phyloP scores from a whole-genome alignment of 2,888 invertebrate species.

The Cryptops parisi region DNA sequence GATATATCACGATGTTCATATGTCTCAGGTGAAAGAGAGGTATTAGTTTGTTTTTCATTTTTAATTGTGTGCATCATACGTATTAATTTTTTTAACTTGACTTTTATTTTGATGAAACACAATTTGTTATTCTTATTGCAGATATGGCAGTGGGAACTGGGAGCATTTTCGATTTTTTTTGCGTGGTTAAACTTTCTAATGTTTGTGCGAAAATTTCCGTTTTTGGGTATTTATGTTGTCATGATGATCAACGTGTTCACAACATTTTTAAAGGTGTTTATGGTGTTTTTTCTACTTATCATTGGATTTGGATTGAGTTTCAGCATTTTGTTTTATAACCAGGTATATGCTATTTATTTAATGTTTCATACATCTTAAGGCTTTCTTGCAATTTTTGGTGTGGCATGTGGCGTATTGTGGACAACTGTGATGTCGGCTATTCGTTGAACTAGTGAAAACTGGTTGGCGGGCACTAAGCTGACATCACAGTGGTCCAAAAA shows the following conservation, averaged over 20 bases:
- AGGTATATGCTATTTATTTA: too few species aligned
- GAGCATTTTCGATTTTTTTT: constrained; percentile 34
- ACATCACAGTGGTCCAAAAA: too few species aligned
- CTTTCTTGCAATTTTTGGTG: not conserved
- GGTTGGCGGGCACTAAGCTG: too few species aligned
- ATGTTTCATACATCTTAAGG: not conserved
- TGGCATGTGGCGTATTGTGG: too few species aligned
- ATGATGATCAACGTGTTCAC: constrained; percentile 32
- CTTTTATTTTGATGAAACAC: too few species aligned
- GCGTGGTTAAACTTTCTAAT: constrained; percentile 33
- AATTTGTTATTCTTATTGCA: constrained; percentile 19
- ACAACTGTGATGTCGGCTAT: too few species aligned
- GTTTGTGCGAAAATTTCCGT: constrained; percentile 30
- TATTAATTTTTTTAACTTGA: not conserved
- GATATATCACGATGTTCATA: constrained; percentile 32
- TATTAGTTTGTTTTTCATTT: constrained; percentile 22
- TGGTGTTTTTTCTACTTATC: constrained; percentile 31
- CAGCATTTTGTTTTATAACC: constrained; percentile 24
- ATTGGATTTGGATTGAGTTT: constrained; percentile 27
- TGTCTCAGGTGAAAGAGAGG: constrained; percentile 30
- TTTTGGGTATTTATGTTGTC: constrained; percentile 32
- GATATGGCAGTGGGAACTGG: constrained; percentile 38
- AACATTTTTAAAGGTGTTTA: constrained; percentile 31
- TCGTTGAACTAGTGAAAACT: too few species aligned
- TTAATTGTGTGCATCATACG: not conserved